Base-by-base conservation (phyloP, 2,113 vertebrate genomes). In the Perca flavescens region DNA sequence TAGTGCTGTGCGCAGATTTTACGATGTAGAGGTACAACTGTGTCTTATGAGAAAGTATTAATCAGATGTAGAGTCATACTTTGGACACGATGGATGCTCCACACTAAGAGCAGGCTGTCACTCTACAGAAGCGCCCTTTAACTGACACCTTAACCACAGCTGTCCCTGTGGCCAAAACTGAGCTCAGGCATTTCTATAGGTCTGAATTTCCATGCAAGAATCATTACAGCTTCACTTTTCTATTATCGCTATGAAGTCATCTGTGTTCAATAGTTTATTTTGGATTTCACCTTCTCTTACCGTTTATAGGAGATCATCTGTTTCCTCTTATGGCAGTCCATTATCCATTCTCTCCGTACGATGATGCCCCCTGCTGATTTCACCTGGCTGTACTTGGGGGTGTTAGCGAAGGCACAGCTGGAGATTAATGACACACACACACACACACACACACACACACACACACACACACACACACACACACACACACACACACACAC, bases 391-490 rank as follows among this genome's bases (percentile, higher is more conserved):
- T 97, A 98, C 93, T 98, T 98, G 58, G 97, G 97, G 0, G 97
- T 98, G 93, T 98, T 98, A 11, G 97, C 95, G 79, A 98, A 98
- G 81, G 97, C 97, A 89, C 97, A 98, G 90, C 97, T 98, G 88
- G 70, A 83, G 43, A 89, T 79, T 53, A 80, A 74, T 43, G 10
- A 74, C 0, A 85, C 28, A 83, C 22, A 82, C 19, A 81, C 13
- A 87, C 19, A 34, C 8, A 83, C 36, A 69, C 16, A 68, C 16
- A 79, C 36, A 74, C 34, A 85, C 31, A 81, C 49, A 56, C 62
- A 21, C 3, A 68, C 25, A 78, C 8, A 74, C 5, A 77, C 13
- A 87, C 50, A 87, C 22, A 86, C 1, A 84, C 4, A 81, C 43
- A 76, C 0, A 85, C 28, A 83, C 22, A 80, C n/a, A 81, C 13